A percentile compares a stretch with the other conserved stretches of the same genome.
Evolutionary conservation across 2,797 vertebrate species (phyloP).

Genomic region (Clarias platycephalus): DNA sequence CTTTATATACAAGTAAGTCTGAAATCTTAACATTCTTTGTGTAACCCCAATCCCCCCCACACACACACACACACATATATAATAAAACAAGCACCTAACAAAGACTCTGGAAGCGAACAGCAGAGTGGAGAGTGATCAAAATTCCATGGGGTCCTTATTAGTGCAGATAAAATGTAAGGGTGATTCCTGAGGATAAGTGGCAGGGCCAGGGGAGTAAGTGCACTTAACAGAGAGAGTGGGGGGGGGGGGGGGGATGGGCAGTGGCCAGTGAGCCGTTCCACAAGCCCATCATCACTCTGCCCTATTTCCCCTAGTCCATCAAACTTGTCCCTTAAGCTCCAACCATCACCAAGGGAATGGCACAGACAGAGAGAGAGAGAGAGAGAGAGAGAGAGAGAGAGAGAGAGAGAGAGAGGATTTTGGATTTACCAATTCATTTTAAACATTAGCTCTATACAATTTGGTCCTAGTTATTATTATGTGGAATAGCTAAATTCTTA

Average conservation of each 20-base stretch:
- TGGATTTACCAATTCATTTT: background rate
- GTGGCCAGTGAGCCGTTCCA: slow-evolving; percentile 62
- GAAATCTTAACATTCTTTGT: slow-evolving; percentile 2
- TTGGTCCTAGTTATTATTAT: background rate
- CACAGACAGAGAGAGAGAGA: slow-evolving; percentile 3
- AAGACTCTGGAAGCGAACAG: slow-evolving; percentile 7
- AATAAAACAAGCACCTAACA: background rate
- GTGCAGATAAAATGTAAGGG: slow-evolving; percentile 40
- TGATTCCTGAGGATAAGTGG: slow-evolving; percentile 63
- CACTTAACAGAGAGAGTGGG: slow-evolving; percentile 65
- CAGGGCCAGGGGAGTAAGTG: slow-evolving; percentile 66
- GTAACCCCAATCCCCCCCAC: background rate
- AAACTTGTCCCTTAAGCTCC: slow-evolving; percentile 25
- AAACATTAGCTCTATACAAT: background rate
- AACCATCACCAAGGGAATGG: background rate
- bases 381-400: background rate
- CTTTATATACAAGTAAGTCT: background rate
- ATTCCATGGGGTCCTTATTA: slow-evolving; percentile 36
- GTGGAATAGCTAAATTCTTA: background rate
- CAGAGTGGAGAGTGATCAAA: slow-evolving; percentile 1
- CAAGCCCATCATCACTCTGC: slow-evolving; percentile 61
- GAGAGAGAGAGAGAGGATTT: background rate
- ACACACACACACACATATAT: too few species aligned
- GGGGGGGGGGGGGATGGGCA: slow-evolving; percentile 39
- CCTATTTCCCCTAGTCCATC: slow-evolving; percentile 48